Evolutionary conservation across 2,888 invertebrate genomes (phyloP).

Genomic region (Eueremaeus valkanovi): DNA sequence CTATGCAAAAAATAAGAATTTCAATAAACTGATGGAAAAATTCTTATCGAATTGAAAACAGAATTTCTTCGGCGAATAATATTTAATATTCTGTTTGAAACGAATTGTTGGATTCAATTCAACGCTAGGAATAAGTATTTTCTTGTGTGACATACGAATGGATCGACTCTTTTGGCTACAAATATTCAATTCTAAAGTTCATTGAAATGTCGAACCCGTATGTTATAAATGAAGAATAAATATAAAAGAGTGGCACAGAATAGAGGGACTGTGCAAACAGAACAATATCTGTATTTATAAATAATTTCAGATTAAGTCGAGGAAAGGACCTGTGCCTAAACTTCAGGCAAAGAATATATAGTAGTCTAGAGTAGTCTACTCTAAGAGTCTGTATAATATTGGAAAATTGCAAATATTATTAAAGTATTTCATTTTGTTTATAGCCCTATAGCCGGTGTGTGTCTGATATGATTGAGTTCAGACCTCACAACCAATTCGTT

Average conservation of each 20-base stretch:
- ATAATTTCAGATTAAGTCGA: no score
- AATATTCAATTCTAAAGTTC: not conserved
- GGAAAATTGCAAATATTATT: not conserved
- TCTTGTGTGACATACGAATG: not conserved
- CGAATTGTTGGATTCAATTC: not conserved
- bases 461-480: conserved; percentile 3
- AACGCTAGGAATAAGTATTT: not conserved
- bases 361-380: not conserved
- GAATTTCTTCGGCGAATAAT: not conserved
- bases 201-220: not conserved
- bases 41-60: not conserved
- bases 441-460: not conserved
- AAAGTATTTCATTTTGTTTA: not conserved
- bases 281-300: no score
- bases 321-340: not conserved
- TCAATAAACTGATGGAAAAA: not conserved
- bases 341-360: not conserved
- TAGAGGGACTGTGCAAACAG: not conserved
- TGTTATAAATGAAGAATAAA: not conserved
- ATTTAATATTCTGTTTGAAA: not conserved
- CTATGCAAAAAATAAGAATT: not conserved
- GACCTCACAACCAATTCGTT: not conserved
- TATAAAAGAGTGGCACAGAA: not conserved
- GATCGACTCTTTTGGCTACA: not conserved
- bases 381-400: not conserved